Conservation (phyloP, 1,140 invertebrate genomes). For the Neodiprion fabricii region DNA sequence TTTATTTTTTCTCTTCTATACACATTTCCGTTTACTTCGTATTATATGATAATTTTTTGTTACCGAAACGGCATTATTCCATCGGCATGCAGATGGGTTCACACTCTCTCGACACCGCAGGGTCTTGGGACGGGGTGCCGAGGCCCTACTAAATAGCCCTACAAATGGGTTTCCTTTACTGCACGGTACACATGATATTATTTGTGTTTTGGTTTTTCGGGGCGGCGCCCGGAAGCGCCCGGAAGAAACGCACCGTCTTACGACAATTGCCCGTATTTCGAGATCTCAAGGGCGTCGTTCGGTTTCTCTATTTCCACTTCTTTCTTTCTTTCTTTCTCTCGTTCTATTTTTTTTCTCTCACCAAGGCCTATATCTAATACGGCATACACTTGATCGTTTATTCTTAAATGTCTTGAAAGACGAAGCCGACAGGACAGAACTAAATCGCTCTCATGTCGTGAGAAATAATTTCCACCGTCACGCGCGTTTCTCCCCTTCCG, state of each 20-base stretch:
- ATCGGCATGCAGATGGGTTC: constrained; percentile 59
- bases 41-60: too few species aligned
- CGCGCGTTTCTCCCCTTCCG: too few species aligned
- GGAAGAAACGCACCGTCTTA: constrained; percentile 26
- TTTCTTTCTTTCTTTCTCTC: constrained; percentile 15
- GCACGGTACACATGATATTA: constrained; percentile 45
- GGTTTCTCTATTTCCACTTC: constrained; percentile 26
- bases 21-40: background rate
- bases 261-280: constrained; percentile 46
- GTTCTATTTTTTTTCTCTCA: constrained; percentile 15
- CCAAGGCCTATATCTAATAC: background rate
- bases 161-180: constrained; percentile 30
- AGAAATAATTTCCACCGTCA: background rate
- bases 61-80: constrained; percentile 51
- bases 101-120: constrained; percentile 32
- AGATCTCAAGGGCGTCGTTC: constrained; percentile 30
- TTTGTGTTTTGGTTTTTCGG: constrained; percentile 61
- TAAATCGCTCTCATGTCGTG: background rate
- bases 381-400: background rate
- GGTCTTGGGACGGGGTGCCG: constrained; percentile 20
- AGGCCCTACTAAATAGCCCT: constrained; percentile 40
- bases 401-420: background rate
- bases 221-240: constrained; percentile 51
- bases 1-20: background rate
- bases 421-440: background rate